Base-by-base conservation (phyloP, 64 coral and sea anemone genomes). In the Anthopleura sola region DNA sequence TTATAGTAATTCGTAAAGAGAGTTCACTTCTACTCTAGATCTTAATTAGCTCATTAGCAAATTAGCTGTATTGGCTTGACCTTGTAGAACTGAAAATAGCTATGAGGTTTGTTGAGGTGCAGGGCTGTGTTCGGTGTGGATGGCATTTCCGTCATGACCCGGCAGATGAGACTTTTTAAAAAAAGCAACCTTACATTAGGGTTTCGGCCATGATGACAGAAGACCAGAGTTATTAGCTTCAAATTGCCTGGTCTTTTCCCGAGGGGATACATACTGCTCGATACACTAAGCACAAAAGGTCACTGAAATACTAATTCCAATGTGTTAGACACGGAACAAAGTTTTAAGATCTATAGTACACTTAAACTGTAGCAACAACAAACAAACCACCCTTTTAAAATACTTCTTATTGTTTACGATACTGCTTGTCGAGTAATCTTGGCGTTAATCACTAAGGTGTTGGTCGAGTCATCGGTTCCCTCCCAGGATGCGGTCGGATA, bases 31-130 rank as follows among this genome's bases (percentile, higher is more conserved):
- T 71, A 32, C 66, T 53, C 50, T 53, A 14, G 66, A 31, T 71
- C 66, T 71, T 71, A 71, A 71, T 71, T 32, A 71, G 66, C 66
- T 15, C 66, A 71, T 71, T 71, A 71, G 66, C 66, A 71, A 71
- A 34, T 71, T 71, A 71, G 66, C 24, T 62, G 58, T 62, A 62
- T 71, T 71, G 66, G 66, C 66, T 71, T 71, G 66, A 71, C 66
- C 66, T 34, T 34, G 66, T 71, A 71, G 0, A 71, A 71, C 66
- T 71, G 66, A 71, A 71, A 71, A 71, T 71, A 71, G 28, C 66
- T 3, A 71, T 71, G 66, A 34, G 66, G 66, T 36, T 71, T 31
- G 13, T 71, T 9, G 66, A 31, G 58, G 66, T 34, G n/a, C 6
- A 71, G 66, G 66, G 66, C 66, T 15, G 66, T 62, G 66, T 29